Evolutionary conservation across 2,797 vertebrate species (phyloP).

Genomic region (Thunnus albacares): DNA sequence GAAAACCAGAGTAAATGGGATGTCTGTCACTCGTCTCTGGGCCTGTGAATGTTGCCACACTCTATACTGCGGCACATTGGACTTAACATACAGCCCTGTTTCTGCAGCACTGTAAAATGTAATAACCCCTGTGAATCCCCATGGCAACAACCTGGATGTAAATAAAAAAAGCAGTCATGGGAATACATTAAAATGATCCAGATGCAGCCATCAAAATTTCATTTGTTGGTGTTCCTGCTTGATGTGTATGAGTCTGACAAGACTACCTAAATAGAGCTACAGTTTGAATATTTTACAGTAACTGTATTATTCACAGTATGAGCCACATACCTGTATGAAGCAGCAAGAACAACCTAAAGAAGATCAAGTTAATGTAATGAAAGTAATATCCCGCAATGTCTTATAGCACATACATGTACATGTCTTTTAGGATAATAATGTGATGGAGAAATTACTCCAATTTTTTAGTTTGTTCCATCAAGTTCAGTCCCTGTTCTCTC

Average conservation of each 20-base stretch:
- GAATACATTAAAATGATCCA: constrained; percentile 11
- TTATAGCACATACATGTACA: neutral
- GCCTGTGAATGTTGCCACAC: constrained; percentile 9
- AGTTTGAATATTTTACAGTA: constrained; percentile 45
- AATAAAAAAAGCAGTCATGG: constrained; percentile 35
- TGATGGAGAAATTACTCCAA: neutral
- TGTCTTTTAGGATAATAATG: neutral
- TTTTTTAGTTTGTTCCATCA: neutral
- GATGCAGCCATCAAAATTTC: constrained; percentile 28
- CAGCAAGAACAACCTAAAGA: neutral
- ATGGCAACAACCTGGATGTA: constrained; percentile 51
- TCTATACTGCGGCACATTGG: constrained; percentile 48
- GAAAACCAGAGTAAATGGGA: constrained; percentile 16
- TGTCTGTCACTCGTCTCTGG: constrained; percentile 22
- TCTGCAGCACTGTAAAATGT: constrained; percentile 29
- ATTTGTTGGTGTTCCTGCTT: constrained; percentile 2
- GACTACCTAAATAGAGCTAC: neutral
- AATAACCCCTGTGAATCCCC: constrained; percentile 49
- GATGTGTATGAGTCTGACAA: constrained; percentile 34
- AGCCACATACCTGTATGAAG: neutral
- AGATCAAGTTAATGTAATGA: neutral
- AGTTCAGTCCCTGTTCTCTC: neutral
- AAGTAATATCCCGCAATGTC: neutral
- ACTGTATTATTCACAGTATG: neutral
- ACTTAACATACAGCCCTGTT: constrained; percentile 46